Base-by-base conservation (phyloP, 2,113 vertebrate species). In the human (Homo sapiens) region DNA sequence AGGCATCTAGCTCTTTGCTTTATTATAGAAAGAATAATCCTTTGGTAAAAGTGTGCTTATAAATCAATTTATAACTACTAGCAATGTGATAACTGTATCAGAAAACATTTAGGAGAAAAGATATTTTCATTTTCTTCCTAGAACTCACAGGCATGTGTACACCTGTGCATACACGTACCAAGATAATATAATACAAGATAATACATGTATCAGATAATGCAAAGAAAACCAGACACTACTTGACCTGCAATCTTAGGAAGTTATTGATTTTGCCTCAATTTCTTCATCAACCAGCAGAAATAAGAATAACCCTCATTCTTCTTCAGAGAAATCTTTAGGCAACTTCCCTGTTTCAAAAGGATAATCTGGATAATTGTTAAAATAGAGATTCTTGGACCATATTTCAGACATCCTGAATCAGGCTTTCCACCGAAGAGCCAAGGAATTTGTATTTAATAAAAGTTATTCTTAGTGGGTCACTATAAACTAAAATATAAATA, bases 201-300 rank as follows among this genome's bases (percentile, higher is more conserved):
- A 55, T 55, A 55, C 52, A 55, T 20, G 18, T 20, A 55, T 38
- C 30, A 93, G 48, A 20, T 25, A 78, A 76, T 18, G 9, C 20
- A 89, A 85, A 82, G 8, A 73, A 75, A 5, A 64, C 3, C 14
- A 85, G 30, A 79, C 55, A 68, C n/a, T 55, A 76, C 5, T 12
- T 89, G 30, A 5, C 4, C 6, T 89, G 1, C 14, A 8, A 94
- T 3, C 38, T 94, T 59, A 93, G 16, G 8, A 76, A 90, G 17
- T 70, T 70, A 59, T 0, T 68, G 52, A 64, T 78, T 91, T 48
- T 40, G 23, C 40, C 32, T 92, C 43, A 27, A 5, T 59, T 83
- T 94, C 4, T 78, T 97, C 17, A 79, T 85, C 59, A 78, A 93
- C 1, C 13, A 96, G 52, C 23, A 97, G 52, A 73, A 93, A 89